phyloP scores from a whole-genome alignment of 1,140 invertebrate genomes.

The Arctopsyche grandis region DNA sequence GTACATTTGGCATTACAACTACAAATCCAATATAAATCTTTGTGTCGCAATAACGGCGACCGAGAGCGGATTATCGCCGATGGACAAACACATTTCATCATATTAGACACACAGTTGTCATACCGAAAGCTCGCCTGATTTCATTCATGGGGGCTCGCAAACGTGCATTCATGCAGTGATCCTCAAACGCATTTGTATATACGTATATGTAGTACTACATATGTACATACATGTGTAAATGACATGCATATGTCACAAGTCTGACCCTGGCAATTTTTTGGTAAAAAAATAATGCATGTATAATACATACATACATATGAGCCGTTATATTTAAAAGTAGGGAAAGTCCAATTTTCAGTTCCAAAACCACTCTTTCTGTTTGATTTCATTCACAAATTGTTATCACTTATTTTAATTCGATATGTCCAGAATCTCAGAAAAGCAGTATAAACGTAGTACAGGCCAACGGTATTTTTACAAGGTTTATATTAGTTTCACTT shows the following conservation, averaged over 20 bases:
- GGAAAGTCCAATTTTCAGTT: too few relatives aligned
- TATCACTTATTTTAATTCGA: too few relatives aligned
- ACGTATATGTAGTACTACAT: not conserved
- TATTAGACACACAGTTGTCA: slow-evolving; percentile 48
- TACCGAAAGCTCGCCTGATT: slow-evolving; percentile 39
- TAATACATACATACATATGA: too few relatives aligned
- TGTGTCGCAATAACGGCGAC: slow-evolving; percentile 36
- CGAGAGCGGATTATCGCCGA: slow-evolving; percentile 40
- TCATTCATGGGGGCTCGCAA: slow-evolving; percentile 39
- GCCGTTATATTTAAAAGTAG: too few relatives aligned
- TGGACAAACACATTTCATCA: slow-evolving; percentile 47
- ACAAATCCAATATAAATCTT: slow-evolving; percentile 31
- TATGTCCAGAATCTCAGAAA: too few relatives aligned
- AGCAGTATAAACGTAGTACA: too few relatives aligned
- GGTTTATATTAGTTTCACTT: too few relatives aligned
- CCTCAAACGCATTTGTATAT: not conserved
- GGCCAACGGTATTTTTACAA: too few relatives aligned
- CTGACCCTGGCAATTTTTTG: too few relatives aligned
- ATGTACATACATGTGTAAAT: not conserved
- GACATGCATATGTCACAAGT: not conserved
- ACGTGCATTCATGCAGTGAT: not conserved
- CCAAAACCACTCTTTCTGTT: too few relatives aligned
- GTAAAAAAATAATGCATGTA: too few relatives aligned
- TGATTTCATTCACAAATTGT: too few relatives aligned
- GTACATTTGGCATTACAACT: not conserved